Conservation (phyloP, 2,888 invertebrate species). For the Caenorhabditis auriculariae region DNA sequence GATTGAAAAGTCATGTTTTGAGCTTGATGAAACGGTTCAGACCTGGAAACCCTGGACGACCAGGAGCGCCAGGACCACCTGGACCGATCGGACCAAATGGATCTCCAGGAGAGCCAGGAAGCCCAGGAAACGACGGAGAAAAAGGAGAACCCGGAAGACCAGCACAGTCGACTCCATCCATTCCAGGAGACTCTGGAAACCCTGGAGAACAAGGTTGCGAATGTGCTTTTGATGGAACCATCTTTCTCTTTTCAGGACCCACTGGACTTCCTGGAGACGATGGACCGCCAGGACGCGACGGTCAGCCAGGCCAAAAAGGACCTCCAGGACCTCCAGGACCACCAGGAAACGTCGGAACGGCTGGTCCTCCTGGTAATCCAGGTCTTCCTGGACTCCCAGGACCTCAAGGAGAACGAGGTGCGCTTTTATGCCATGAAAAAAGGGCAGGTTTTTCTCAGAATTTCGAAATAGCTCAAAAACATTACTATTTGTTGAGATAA, state of each 20-base stretch:
- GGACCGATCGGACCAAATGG: conserved; percentile 51
- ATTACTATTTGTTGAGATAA: too few species aligned
- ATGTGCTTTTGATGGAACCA: neutral
- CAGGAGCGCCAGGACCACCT: conserved; percentile 49
- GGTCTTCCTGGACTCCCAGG: conserved; percentile 54
- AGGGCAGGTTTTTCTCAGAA: too few species aligned
- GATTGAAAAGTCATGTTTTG: too few species aligned
- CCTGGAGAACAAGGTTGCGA: conserved; percentile 47
- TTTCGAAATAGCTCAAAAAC: neutral
- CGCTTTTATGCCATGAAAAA: too few species aligned
- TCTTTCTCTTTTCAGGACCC: conserved; percentile 32
- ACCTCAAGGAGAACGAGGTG: conserved; percentile 48
- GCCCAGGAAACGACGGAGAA: conserved; percentile 51
- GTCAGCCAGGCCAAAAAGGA: conserved; percentile 51
- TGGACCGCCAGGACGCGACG: conserved; percentile 58
- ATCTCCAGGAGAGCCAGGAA: conserved; percentile 48
- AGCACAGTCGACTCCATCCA: conserved; percentile 50
- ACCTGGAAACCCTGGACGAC: conserved; percentile 58
- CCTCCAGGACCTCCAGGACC: conserved; percentile 55
- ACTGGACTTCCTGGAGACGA: conserved; percentile 53
- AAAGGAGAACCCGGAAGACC: conserved; percentile 55
- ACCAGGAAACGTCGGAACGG: conserved; percentile 52
- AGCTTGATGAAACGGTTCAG: too few species aligned
- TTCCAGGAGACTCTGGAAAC: conserved; percentile 59
- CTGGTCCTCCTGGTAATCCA: conserved; percentile 37